A percentile compares a stretch with the other conserved stretches of the same genome.
phyloP scores from a whole-genome alignment of 2,888 invertebrate genomes.

The Arrhopalites spinosus region DNA sequence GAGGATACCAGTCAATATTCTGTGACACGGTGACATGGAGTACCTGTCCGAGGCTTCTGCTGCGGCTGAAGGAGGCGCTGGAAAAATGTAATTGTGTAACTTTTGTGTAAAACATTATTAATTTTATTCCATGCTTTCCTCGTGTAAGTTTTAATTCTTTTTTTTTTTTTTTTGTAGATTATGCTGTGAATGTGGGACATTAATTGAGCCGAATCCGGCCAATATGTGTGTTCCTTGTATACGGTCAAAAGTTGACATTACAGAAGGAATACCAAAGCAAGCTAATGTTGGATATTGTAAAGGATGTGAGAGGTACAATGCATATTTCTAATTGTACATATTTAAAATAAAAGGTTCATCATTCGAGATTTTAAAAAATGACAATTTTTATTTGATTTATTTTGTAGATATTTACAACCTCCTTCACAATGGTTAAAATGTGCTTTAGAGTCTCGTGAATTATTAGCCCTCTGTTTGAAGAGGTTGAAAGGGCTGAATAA shows the following conservation, averaged over 20 bases:
- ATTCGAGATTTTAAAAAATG: neutral
- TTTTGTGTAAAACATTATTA: too few species aligned
- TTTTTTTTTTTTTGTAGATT: conserved; percentile 63
- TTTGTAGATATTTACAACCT: conserved; percentile 87
- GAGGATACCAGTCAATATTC: too few species aligned
- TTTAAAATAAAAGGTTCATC: neutral
- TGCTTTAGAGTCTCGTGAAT: conserved; percentile 86
- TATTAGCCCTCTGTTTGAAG: conserved; percentile 87
- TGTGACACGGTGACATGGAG: neutral
- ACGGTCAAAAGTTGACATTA: conserved; percentile 89
- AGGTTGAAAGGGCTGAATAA: conserved; percentile 85
- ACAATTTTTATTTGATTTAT: neutral
- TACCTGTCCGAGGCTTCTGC: neutral
- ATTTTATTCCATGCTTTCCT: neutral
- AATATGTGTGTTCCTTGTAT: conserved; percentile 98
- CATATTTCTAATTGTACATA: neutral
- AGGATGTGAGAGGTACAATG: conserved; percentile 80
- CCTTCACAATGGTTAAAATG: conserved; percentile 86
- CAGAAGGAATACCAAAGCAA: conserved; percentile 94
- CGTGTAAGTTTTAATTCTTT: neutral
- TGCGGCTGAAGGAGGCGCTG: conserved; percentile 14
- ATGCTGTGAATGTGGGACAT: conserved; percentile 92
- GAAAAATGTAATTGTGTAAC: conserved; percentile 36
- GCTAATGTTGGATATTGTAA: conserved; percentile 86
- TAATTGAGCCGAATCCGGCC: conserved; percentile 92